Conservation (phyloP, 2,888 invertebrate genomes). For the Ceraclea dissimilis region DNA sequence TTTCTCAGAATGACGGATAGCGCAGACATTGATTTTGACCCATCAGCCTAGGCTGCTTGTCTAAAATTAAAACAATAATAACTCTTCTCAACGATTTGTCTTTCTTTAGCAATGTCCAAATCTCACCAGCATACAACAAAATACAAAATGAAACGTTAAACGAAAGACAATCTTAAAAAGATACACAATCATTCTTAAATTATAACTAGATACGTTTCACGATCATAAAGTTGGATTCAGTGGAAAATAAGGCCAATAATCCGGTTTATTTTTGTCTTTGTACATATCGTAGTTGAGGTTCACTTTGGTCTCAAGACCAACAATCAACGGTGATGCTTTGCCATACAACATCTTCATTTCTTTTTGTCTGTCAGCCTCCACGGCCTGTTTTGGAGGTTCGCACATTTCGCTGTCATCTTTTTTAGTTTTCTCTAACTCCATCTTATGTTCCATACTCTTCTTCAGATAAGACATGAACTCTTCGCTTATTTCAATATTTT, state of each 20-base stretch:
- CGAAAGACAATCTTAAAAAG: too few species aligned
- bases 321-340: conserved; percentile 54
- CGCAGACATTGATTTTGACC: too few species aligned
- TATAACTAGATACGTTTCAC: too few species aligned
- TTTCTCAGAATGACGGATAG: too few species aligned
- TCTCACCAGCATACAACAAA: too few species aligned
- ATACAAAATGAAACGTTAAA: too few species aligned
- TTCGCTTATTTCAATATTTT: conserved; percentile 42
- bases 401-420: conserved; percentile 24
- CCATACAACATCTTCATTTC: conserved; percentile 56
- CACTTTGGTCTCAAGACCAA: conserved; percentile 66
- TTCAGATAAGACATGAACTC: conserved; percentile 56
- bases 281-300: conserved; percentile 57
- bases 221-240: neutral
- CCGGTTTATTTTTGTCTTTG: conserved; percentile 52
- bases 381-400: conserved; percentile 29
- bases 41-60: too few species aligned
- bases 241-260: conserved; percentile 62
- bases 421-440: conserved; percentile 31
- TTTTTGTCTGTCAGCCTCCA: conserved; percentile 34
- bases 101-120: too few species aligned
- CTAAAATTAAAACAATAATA: too few species aligned
- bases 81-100: too few species aligned
- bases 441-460: conserved; percentile 50
- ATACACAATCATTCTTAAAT: too few species aligned